Percentiles rank a stretch among this genome's conserved stretches.
These are phyloP conservation scores for Phataginus tetradactyla DNA, from an alignment of 2,797 vertebrate genomes.

Conservation along the genomic window DNA sequence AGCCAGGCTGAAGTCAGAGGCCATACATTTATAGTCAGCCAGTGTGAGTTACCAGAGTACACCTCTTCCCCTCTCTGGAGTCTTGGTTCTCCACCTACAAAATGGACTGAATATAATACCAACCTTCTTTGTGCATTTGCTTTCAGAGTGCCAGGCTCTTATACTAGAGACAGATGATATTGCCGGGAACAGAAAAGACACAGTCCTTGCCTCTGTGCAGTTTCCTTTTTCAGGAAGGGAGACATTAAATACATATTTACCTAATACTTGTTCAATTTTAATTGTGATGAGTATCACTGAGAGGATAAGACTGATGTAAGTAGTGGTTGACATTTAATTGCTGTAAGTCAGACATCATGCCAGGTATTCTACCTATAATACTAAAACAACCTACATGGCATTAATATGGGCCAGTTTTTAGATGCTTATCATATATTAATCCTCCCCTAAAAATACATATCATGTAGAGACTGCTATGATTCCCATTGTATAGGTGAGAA, in stretches of 20 bases:
- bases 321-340: neutral
- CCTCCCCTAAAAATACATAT: neutral
- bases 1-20: neutral
- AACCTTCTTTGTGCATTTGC: neutral
- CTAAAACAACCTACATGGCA: neutral
- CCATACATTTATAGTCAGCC: neutral
- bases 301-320: neutral
- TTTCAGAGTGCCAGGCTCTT: neutral
- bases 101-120: neutral
- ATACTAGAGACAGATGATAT: neutral
- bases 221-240: neutral
- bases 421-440: neutral
- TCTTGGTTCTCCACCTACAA: neutral
- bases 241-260: neutral
- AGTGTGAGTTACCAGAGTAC: neutral
- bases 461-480: neutral
- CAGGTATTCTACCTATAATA: neutral
- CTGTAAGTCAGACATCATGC: neutral
- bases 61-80: neutral
- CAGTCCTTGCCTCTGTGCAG: neutral
- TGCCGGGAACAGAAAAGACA: neutral
- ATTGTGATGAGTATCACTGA: neutral
- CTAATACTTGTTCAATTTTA: neutral
- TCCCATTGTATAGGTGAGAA: neutral
- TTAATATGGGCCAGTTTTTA: neutral